These are phyloP conservation scores for Spinus pinus DNA, from an alignment of 2,797 vertebrate species.

Conservation along the genomic window DNA sequence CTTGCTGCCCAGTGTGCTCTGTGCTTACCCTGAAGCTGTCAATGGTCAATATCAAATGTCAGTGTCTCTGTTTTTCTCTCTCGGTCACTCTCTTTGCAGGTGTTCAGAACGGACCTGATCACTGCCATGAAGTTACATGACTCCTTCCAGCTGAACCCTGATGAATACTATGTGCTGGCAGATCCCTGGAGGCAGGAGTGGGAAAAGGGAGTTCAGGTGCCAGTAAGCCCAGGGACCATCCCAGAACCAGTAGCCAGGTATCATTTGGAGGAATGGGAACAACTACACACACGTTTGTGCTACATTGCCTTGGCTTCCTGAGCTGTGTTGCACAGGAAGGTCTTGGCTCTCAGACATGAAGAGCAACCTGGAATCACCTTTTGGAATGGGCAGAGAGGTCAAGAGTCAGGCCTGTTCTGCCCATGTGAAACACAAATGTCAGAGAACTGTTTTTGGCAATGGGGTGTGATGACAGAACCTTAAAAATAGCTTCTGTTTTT, in stretches of 20 bases:
- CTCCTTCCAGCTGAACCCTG: conserved; percentile 90
- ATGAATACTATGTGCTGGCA: conserved; percentile 92
- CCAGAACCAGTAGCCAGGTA: conserved; percentile 90
- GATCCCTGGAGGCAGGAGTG: conserved; percentile 98
- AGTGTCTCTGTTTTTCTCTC: conserved; percentile 58
- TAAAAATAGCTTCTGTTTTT: background rate
- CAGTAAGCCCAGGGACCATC: conserved; percentile 92
- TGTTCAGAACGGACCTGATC: conserved; percentile 97
- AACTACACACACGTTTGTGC: background rate
- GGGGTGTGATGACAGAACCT: background rate
- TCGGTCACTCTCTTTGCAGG: conserved; percentile 78
- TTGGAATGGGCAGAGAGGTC: background rate
- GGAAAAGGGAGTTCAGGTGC: conserved; percentile 98
- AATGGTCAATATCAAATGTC: conserved; percentile 56
- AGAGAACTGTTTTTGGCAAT: background rate
- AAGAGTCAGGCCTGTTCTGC: background rate
- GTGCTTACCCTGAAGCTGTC: conserved; percentile 65
- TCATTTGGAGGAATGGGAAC: conserved; percentile 35
- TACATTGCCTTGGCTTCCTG: background rate
- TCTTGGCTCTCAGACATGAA: background rate
- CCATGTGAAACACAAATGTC: background rate
- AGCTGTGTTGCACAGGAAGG: background rate
- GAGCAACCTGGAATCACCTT: background rate
- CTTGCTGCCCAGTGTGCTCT: conserved; percentile 41
- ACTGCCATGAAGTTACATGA: conserved; percentile 99